A percentile compares a stretch with the other conserved stretches of the same genome.
Evolutionary conservation across 2,113 vertebrate species (phyloP).

Genomic region (Mixornis gularis): DNA sequence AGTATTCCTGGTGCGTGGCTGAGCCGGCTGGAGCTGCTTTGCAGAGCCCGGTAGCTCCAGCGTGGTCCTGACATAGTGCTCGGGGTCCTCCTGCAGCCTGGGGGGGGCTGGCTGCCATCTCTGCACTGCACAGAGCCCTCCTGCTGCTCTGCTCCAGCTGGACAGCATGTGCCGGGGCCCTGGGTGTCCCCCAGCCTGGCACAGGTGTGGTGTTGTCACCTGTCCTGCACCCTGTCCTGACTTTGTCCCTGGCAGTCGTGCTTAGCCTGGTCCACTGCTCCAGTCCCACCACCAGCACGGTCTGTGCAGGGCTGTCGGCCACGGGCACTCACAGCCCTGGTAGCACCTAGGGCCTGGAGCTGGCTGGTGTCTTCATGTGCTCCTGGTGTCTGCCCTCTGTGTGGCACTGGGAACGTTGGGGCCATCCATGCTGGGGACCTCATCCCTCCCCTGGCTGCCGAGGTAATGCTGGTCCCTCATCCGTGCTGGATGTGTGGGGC

Average conservation of each 20-base stretch:
- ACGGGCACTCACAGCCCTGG: neutral
- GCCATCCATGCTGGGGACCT: rapidly evolving
- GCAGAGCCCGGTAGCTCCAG: neutral
- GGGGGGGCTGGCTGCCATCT: rapidly evolving
- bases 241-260: neutral
- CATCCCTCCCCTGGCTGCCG: rapidly evolving
- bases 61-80: rapidly evolving
- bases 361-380: neutral
- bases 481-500: rapidly evolving
- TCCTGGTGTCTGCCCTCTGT: neutral
- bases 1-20: neutral
- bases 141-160: neutral
- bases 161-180: rapidly evolving
- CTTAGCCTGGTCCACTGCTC: neutral
- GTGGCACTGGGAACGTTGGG: rapidly evolving
- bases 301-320: neutral
- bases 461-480: rapidly evolving
- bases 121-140: neutral
- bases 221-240: neutral
- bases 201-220: rapidly evolving
- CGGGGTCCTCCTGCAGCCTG: neutral
- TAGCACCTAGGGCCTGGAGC: rapidly evolving
- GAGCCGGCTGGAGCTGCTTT: neutral
- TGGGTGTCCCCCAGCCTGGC: neutral
- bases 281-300: rapidly evolving